A percentile compares a stretch with the other conserved stretches of the same genome.
Evolutionary conservation across 2,888 invertebrate species (phyloP).

Genomic region (Cheilosia variabilis): DNA sequence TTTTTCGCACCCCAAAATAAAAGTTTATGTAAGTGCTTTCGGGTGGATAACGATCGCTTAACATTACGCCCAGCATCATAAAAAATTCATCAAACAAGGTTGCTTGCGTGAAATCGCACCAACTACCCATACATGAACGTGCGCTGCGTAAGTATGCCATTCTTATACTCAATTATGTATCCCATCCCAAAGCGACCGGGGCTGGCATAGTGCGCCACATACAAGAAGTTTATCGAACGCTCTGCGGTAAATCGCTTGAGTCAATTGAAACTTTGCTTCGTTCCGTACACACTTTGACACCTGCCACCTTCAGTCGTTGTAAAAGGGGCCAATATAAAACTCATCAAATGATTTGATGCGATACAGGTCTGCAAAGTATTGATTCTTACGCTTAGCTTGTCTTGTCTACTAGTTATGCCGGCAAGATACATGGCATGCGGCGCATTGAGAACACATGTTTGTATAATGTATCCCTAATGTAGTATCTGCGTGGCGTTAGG

Average conservation of each 20-base stretch:
- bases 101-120: constrained; percentile 47
- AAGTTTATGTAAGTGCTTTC: constrained; percentile 69
- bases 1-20: constrained; percentile 60
- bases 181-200: constrained; percentile 12
- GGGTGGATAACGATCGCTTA: constrained; percentile 68
- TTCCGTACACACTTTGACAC: constrained; percentile 52
- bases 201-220: background rate
- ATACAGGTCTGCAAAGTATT: constrained; percentile 56
- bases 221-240: constrained; percentile 41
- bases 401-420: background rate
- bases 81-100: constrained; percentile 60
- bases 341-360: constrained; percentile 57
- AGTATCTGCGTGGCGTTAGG: no score
- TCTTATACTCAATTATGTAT: constrained; percentile 42
- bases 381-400: constrained; percentile 7
- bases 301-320: constrained; percentile 50
- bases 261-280: constrained; percentile 46
- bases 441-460: background rate
- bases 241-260: constrained; percentile 44
- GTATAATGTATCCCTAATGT: background rate
- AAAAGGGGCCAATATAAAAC: constrained; percentile 33
- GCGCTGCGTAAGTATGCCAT: constrained; percentile 22
- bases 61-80: constrained; percentile 67
- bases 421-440: background rate
- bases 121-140: constrained; percentile 4